A percentile compares a stretch with the other conserved stretches of the same genome.
These are phyloP conservation scores for Artemia franciscana DNA, from an alignment of 1,140 invertebrate genomes.

Conservation along the genomic window DNA sequence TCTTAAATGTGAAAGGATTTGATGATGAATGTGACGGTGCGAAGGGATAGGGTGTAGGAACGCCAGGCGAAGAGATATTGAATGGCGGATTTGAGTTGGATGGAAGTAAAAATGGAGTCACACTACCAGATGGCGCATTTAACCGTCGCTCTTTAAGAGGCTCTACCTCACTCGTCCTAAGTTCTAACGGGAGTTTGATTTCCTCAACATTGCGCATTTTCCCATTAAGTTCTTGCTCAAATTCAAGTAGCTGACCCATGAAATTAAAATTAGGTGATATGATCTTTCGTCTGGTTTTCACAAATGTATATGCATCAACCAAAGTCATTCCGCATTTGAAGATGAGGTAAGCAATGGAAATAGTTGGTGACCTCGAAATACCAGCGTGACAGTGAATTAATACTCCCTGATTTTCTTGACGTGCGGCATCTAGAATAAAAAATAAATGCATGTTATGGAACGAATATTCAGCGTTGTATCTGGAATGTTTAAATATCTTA, in stretches of 20 bases:
- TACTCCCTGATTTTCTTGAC: slow-evolving; percentile 47
- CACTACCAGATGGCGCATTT: not conserved
- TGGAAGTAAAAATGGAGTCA: not conserved
- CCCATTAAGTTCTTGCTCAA: slow-evolving; percentile 38
- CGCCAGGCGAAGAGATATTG: not conserved
- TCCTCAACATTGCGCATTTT: not conserved
- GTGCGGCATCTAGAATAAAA: slow-evolving; percentile 53
- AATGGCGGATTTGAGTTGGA: not conserved
- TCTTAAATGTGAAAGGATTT: not conserved
- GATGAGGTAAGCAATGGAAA: slow-evolving; percentile 87
- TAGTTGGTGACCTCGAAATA: slow-evolving; percentile 75
- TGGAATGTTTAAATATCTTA: too few relatives aligned
- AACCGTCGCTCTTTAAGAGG: not conserved
- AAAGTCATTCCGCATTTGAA: slow-evolving; percentile 60
- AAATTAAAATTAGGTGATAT: slow-evolving; percentile 94
- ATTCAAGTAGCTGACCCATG: slow-evolving; percentile 76
- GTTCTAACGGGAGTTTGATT: not conserved
- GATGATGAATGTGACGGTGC: not conserved
- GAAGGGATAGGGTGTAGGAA: not conserved
- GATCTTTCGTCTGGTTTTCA: slow-evolving; percentile 61
- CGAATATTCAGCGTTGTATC: too few relatives aligned
- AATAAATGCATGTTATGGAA: slow-evolving; percentile 12
- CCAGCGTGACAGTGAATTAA: slow-evolving; percentile 88
- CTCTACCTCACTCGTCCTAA: not conserved
- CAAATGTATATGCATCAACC: slow-evolving; percentile 66